Base-by-base conservation (phyloP, 2,113 vertebrate genomes). In the Chloebia gouldiae region DNA sequence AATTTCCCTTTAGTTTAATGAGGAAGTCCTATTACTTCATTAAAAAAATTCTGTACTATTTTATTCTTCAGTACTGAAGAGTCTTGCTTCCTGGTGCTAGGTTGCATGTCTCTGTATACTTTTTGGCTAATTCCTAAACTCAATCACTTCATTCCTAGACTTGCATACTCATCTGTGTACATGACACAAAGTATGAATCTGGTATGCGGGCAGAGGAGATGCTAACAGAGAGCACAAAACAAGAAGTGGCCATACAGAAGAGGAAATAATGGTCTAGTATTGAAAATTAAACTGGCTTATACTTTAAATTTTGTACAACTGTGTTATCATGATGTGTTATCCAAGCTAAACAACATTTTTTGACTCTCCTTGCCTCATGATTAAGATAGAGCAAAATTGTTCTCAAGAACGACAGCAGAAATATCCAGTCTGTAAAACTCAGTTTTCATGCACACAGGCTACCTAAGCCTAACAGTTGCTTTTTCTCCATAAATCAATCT, bases 401-500 rank as follows among this genome's bases (percentile, higher is more conserved):
- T 87, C 30, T 93, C 75, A 89, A 95, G 92, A 97, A 75, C 31
- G 90, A 77, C 33, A 91, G 50, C 51, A 88, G 14, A 71, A 94
- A 84, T 64, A 94, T 42, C 42, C 27, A 17, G 27, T 65, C 60
- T 73, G 53, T 30, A 86, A 84, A 87, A 80, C 76, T 87, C 80
- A 42, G 75, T 71, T 93, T 97, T 92, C 88, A 95, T 1, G 15
- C 71, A 94, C 44, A 89, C 68, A 88, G 59, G 68, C 95, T 98
- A 95, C 78, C 95, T 97, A 96, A 97, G 79, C 57, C 87, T 81
- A 97, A 95, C 92, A 98, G 95, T 97, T 97, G 92, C 87, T 97
- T 96, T 97, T 97, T 88, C 93, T 68, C 92, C 92, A 97, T 97
- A 98, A 98, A 98, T 98, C 98, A 98, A 96, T 96, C 96, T 93